Conservation (phyloP, 2,113 vertebrate species). For the Sinocyclocheilus grahami region DNA sequence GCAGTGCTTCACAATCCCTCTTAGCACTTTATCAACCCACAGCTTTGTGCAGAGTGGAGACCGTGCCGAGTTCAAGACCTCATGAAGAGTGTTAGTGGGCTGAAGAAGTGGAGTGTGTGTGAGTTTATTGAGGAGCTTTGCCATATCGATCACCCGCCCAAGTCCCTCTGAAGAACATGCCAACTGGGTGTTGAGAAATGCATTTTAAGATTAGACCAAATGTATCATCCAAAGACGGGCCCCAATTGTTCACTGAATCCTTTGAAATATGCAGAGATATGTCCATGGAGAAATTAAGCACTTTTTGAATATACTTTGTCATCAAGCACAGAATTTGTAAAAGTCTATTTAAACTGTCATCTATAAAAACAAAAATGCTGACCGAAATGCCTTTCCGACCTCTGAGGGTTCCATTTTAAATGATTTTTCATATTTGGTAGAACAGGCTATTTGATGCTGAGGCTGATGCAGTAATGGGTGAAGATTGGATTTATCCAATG, state of each 20-base stretch:
- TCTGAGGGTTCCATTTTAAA: neutral
- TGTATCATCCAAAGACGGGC: slow-evolving; percentile 30
- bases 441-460: slow-evolving; percentile 18
- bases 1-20: slow-evolving; percentile 43
- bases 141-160: slow-evolving; percentile 49
- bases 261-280: slow-evolving; percentile 24
- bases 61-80: slow-evolving; percentile 52
- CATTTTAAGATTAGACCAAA: slow-evolving; percentile 47
- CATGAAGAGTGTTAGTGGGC: slow-evolving; percentile 50
- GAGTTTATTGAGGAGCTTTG: slow-evolving; percentile 45
- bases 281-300: slow-evolving; percentile 28
- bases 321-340: neutral
- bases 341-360: slow-evolving; percentile 26
- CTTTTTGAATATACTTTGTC: slow-evolving; percentile 23
- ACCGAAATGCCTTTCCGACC: slow-evolving; percentile 9
- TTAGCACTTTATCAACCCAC: slow-evolving; percentile 51
- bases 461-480: slow-evolving; percentile 29
- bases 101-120: slow-evolving; percentile 38
- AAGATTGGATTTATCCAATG: slow-evolving; percentile 29
- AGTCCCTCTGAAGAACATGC: slow-evolving; percentile 43
- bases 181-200: slow-evolving; percentile 48
- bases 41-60: slow-evolving; percentile 48
- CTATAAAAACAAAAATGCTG: slow-evolving; percentile 48
- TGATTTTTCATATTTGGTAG: slow-evolving; percentile 12
- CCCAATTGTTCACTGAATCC: neutral